Evolutionary conservation across 1,140 invertebrate species (phyloP), one percentile per base, ranked within the genome.

Genomic region (Cydia amplana): DNA sequence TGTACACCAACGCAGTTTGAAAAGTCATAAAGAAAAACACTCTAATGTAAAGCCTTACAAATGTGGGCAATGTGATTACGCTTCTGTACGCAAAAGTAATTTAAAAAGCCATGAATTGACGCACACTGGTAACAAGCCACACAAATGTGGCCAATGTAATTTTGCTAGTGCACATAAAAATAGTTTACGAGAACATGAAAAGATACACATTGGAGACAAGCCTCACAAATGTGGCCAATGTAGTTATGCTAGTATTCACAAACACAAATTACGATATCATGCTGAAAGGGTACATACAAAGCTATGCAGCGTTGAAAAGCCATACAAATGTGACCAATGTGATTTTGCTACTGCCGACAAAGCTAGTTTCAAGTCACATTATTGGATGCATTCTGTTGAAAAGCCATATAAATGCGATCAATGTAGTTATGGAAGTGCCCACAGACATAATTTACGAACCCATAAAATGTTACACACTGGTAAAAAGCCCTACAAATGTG

Each of bases 271-370:
- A 5, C 43, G 43, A 14, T 1, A 1, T 16, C 43, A 46, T 46
- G n/a, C n/a, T n/a, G 43, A 14, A 46, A 46, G 14, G 14, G 14
- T n/a, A 16, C 49, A 51, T 14, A 6, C 43, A 46, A 46, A 6
- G 43, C 7, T 14, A 46, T 14, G 43, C 10, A 14, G 10, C 9
- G 43, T 18, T n/a, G 14, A n/a, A 7, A 55, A 55, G 16, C n/a
- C 49, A 7, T 60, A 60, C 55, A 20, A 20, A 60, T 60, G 55
- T 23, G 55, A 60, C 55, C 20, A 23, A 60, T 60, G 55, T 60
- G 20, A 9, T 23, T 23, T 23, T 60, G 20, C 55, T 60, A 60
- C 9, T 23, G 20, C 7, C 5, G 0, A 10, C 9, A 60, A 10
- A 23, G 0, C 1, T 12, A 60, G 16, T 12, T 60, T 23, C 18